These are phyloP conservation scores for Callinectes sapidus DNA, from an alignment of 2,888 invertebrate species.

Conservation along the genomic window DNA sequence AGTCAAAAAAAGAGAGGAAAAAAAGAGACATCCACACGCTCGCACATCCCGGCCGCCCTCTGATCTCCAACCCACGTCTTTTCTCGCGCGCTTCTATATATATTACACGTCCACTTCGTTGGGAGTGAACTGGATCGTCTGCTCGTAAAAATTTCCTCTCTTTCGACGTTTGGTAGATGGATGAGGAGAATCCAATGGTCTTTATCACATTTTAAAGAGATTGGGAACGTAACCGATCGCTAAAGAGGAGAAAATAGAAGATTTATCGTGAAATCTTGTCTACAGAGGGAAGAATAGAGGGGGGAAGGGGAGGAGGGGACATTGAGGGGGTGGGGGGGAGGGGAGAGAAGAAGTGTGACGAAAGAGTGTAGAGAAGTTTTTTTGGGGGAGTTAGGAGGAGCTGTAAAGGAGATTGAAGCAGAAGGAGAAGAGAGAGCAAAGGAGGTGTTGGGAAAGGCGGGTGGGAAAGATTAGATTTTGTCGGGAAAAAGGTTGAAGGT, in stretches of 20 bases:
- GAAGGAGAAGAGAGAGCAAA: slow-evolving; percentile 19
- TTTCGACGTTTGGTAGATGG: slow-evolving; percentile 26
- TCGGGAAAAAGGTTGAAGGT: not conserved
- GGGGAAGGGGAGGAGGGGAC: not conserved
- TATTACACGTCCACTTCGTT: not conserved
- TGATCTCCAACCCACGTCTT: not conserved
- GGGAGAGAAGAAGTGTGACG: not conserved
- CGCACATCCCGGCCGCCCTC: not conserved
- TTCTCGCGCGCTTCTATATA: not conserved
- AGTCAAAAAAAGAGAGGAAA: not conserved
- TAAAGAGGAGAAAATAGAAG: slow-evolving; percentile 20
- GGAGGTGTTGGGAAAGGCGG: not conserved
- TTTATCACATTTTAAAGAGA: slow-evolving; percentile 31
- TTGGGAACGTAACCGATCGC: not conserved
- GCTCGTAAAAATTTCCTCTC: slow-evolving; percentile 5
- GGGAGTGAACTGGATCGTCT: slow-evolving; percentile 24
- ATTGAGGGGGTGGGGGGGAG: not conserved
- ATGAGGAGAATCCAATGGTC: slow-evolving; percentile 24
- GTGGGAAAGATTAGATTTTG: slow-evolving; percentile 18
- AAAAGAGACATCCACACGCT: not conserved
- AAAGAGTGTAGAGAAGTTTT: not conserved
- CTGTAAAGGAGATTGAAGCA: not conserved
- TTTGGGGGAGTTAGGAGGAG: not conserved
- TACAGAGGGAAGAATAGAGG: not conserved
- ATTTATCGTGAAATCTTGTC: slow-evolving; percentile 28